Conservation (phyloP, 2,113 vertebrate species). For the Lichenostomus cassidix region DNA sequence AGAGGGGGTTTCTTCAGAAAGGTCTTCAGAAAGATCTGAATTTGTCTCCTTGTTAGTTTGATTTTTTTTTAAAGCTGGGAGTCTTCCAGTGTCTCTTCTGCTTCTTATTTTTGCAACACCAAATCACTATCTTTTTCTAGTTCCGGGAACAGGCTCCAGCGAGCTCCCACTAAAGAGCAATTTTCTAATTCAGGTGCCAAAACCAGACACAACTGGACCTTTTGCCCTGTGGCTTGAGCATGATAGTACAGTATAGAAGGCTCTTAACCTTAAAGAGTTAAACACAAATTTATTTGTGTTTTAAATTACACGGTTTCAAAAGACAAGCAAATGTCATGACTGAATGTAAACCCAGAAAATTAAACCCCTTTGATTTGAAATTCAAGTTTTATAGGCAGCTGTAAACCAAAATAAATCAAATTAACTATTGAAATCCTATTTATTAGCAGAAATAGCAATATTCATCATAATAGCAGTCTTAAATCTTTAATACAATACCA, state of each 20-base stretch:
- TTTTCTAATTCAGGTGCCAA: background rate
- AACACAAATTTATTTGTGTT: background rate
- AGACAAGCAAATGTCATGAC: background rate
- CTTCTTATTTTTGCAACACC: background rate
- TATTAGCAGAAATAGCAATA: background rate
- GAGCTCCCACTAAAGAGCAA: background rate
- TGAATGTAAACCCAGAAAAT: background rate
- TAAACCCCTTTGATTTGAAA: background rate
- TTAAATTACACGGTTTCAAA: background rate
- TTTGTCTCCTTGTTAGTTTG: too few species aligned
- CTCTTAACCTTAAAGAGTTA: background rate
- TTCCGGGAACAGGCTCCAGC: background rate
- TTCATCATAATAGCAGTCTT: background rate
- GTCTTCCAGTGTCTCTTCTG: background rate
- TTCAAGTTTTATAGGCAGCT: background rate
- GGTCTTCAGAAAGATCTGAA: too few species aligned
- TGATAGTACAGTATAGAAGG: background rate
- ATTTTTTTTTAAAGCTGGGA: background rate
- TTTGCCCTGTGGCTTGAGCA: background rate
- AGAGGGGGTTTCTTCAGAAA: background rate
- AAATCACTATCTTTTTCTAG: background rate
- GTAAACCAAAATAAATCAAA: background rate
- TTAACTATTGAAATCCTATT: background rate
- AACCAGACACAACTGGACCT: background rate
- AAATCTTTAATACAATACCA: background rate